Base-by-base conservation (phyloP, 92 coral and sea anemone species). In the Porites lobata region DNA sequence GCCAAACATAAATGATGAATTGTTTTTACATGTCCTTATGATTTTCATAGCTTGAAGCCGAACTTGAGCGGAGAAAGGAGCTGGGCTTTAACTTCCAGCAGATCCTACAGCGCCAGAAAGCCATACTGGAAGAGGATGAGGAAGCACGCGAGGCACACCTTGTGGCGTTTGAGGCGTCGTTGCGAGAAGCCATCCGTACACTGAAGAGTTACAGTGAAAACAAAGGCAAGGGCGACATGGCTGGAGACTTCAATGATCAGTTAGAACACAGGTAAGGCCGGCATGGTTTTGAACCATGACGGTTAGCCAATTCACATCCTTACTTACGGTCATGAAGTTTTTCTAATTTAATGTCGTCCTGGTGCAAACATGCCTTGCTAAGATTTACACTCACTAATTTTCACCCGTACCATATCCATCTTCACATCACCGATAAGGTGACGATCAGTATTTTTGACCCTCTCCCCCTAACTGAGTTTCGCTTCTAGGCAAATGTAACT, bases 81-180 rank as follows among this genome's bases (percentile, higher is more conserved):
- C 96, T 97, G 11, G 99, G 99, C 18, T 97, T 97, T 77, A 89
- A 94, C 77, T 97, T 97, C 93, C 99, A 94, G 65, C 99, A 97
- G 89, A 88, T 95, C 62, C 85, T 95, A 10, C 92, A 94, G 68
- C 95, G 96, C 26, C 98, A 97, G 88, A 91, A 92, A 76, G 79
- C 95, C 22, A 78, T 94, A 58, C 91, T 96, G 84, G 72, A 89
- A 54, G 94, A 97, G 57, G 99, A 97, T 65, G 99, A 97, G 50
- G 94, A 93, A 15, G 98, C 94, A 15, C 92, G 99, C 50, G 98
- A 97, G 82, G 98, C 94, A 32, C 99, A 97, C 66, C 93, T 94
- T 79, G 94, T 97, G 71, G 95, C 96, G 11, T 97, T 95, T 87
- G 95, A 94, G 61, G 96, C 99, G 10, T 87, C 98, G 6, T 88